phyloP scores from a whole-genome alignment of 1,140 invertebrate species.

The Homarus americanus region DNA sequence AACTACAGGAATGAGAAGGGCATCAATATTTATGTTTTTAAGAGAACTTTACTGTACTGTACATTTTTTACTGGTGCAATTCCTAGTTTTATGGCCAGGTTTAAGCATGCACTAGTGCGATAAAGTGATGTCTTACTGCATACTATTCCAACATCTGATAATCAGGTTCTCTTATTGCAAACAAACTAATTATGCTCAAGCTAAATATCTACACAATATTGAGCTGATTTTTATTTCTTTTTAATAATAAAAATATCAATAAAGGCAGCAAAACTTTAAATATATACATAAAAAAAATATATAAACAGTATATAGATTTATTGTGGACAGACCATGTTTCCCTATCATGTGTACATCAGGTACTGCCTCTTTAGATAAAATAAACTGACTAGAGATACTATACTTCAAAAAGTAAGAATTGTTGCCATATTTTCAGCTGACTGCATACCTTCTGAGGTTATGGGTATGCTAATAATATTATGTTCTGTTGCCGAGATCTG shows the following conservation, averaged over 20 bases:
- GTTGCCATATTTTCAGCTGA: constrained; percentile 59
- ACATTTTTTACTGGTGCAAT: too few relatives aligned
- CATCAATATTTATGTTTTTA: too few relatives aligned
- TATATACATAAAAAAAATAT: neutral
- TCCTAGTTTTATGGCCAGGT: too few relatives aligned
- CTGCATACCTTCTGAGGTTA: constrained; percentile 60
- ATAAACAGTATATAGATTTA: neutral
- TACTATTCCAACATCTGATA: neutral
- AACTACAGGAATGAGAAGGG: too few relatives aligned
- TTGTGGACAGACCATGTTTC: too few relatives aligned
- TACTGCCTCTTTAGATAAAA: neutral
- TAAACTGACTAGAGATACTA: neutral
- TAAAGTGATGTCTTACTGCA: too few relatives aligned
- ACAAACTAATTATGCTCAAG: neutral
- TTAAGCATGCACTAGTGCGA: too few relatives aligned
- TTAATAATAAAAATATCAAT: constrained; percentile 13
- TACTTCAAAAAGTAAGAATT: constrained; percentile 54
- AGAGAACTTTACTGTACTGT: too few relatives aligned
- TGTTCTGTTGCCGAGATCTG: constrained; percentile 53
- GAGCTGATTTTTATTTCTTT: neutral
- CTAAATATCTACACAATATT: neutral
- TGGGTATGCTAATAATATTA: constrained; percentile 64
- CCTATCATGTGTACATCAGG: neutral
- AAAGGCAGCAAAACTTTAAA: neutral
- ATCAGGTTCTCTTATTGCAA: neutral